Base-by-base conservation (phyloP, 2,888 invertebrate species). In the Ceriagrion tenellum region DNA sequence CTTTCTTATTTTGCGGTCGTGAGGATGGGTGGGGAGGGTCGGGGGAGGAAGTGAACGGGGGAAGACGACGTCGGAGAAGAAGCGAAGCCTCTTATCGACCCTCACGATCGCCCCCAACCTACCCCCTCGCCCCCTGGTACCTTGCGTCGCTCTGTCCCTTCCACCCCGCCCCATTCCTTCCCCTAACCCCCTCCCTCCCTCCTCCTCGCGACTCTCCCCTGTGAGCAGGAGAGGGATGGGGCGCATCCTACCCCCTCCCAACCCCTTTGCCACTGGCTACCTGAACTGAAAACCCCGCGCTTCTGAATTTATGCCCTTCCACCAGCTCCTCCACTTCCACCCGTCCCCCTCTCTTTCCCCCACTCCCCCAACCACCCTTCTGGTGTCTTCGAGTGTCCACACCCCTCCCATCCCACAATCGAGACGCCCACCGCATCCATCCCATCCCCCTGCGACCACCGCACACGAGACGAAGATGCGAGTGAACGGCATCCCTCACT, bases 231-330 rank as follows among this genome's bases (percentile, higher is more conserved):
- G 47, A 4, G 47, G 8, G 47, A 8, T 47, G 8, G 47, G 47
- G 47, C 2, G 47, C 69, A 59, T 47, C 59, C 20, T 16, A 23
- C 26, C 69, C 59, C 59, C 59, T 3, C 59, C 16, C 13, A 16
- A 8, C 47, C 74, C 81, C 81, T 0, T 13, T 4, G 30, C 13
- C 81, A 16, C 30, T 81, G 81, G 81, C 81, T 81, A 81, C 81
- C 81, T 81, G 81, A 81, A 81, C 81, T 81, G 81, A 81, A 81
- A 16, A n/a, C 81, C 30, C 26, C 30, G 30, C 30, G 30, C 35
- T 81, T 18, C 35, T 81, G 81, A 81, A 81, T 81, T 81, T 81
- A 81, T 81, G 81, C 81, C 81, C 69, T n/a, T 23, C n/a, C 69
- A 47, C n/a, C 63, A 16, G 4, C 26, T 26, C 26, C 69, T 30